phyloP scores from a whole-genome alignment of 1,140 invertebrate species.

The Drosophila gunungcola region DNA sequence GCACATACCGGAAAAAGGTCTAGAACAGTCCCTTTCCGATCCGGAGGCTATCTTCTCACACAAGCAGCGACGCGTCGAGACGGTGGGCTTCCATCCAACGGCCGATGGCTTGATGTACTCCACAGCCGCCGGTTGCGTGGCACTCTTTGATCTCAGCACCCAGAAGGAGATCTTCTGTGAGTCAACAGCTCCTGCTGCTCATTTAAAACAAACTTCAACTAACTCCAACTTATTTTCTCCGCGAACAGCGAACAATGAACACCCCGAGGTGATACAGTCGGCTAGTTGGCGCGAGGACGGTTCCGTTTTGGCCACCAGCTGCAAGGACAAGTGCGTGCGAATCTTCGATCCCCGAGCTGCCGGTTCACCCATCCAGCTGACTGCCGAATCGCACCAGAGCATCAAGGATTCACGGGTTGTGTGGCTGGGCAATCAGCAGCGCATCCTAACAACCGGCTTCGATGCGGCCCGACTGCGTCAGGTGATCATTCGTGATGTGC shows the following conservation, averaged over 20 bases:
- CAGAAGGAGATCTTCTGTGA: conserved; percentile 93
- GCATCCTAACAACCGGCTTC: conserved; percentile 93
- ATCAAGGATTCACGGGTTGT: conserved; percentile 96
- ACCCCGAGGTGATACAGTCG: conserved; percentile 93
- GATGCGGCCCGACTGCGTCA: conserved; percentile 92
- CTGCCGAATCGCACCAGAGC: conserved; percentile 92
- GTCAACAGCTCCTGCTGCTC: conserved; percentile 28
- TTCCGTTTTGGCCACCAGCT: conserved; percentile 89
- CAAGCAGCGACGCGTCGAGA: conserved; percentile 92
- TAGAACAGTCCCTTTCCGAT: conserved; percentile 91
- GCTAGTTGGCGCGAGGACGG: conserved; percentile 94
- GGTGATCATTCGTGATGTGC: conserved; percentile 93
- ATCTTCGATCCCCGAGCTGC: conserved; percentile 91
- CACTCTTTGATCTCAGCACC: conserved; percentile 94
- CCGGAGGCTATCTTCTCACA: conserved; percentile 93
- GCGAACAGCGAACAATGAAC: conserved; percentile 89
- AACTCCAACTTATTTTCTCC: conserved; percentile 5
- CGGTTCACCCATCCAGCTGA: conserved; percentile 87
- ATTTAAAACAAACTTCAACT: background rate
- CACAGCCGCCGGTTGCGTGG: conserved; percentile 91
- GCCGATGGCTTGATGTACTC: conserved; percentile 94
- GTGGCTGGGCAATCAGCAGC: conserved; percentile 93
- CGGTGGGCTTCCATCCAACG: conserved; percentile 93
- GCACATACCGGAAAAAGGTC: conserved; percentile 92
- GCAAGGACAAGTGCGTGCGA: conserved; percentile 93